A percentile compares a stretch with the other conserved stretches of the same genome.
Evolutionary conservation across 2,797 vertebrate species (phyloP).

Genomic region (Macrochelys suwanniensis): DNA sequence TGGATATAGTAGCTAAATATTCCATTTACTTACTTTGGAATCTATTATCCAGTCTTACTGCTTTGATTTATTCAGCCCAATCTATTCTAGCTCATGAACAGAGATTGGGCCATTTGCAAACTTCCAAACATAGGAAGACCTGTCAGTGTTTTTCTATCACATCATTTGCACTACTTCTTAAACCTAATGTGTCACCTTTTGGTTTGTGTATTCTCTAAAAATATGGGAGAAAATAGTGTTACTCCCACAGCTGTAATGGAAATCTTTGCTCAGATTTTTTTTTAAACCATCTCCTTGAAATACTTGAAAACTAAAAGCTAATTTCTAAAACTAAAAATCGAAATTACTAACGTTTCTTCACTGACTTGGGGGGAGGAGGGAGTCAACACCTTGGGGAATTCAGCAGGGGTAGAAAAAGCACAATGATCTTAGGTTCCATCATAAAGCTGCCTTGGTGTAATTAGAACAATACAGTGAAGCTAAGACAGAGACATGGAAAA

Average conservation of each 20-base stretch:
- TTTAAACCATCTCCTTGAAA: neutral
- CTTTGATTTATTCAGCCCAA: neutral
- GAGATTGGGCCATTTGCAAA: neutral
- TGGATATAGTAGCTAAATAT: neutral
- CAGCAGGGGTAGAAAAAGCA: neutral
- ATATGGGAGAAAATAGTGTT: neutral
- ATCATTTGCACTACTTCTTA: neutral
- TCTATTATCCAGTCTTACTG: neutral
- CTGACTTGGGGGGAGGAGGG: neutral
- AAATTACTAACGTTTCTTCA: neutral
- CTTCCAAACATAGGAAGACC: neutral
- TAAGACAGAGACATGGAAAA: neutral
- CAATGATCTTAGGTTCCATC: neutral
- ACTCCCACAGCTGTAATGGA: neutral
- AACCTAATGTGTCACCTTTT: neutral
- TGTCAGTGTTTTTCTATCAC: neutral
- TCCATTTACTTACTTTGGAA: neutral
- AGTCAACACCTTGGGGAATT: neutral
- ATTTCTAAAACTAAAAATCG: neutral
- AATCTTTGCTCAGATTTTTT: accelerated
- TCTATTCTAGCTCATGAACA: neutral
- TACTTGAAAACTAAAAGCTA: neutral
- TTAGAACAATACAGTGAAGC: neutral
- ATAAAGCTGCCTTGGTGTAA: neutral
- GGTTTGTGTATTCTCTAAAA: neutral